A percentile compares a stretch with the other conserved stretches of the same genome.
Conservation (phyloP, 2,113 vertebrate species). For the Grantiella picta region DNA sequence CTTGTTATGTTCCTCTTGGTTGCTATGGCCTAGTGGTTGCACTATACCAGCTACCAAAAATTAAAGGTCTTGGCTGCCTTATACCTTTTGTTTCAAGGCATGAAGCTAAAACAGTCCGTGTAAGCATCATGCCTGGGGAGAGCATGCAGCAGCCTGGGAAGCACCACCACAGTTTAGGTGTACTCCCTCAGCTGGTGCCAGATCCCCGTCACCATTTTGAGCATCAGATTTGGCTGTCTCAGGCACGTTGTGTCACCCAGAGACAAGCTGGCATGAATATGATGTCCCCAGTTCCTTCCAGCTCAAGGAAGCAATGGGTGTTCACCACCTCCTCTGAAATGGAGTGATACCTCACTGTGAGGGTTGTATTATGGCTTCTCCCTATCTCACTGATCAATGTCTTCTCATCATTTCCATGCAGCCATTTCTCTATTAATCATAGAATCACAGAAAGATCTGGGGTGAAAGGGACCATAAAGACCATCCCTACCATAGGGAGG, state of each 20-base stretch:
- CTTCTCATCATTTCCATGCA: neutral
- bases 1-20: neutral
- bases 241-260: neutral
- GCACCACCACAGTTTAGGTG: neutral
- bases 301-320: neutral
- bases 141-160: neutral
- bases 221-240: fast-evolving
- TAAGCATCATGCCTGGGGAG: neutral
- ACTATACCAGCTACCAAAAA: neutral
- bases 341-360: neutral
- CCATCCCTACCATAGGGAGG: neutral
- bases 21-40: neutral
- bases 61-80: neutral
- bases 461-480: neutral
- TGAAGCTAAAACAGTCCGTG: neutral
- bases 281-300: neutral
- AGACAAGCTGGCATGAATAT: neutral
- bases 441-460: neutral
- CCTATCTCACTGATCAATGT: neutral
- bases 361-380: neutral
- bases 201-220: neutral
- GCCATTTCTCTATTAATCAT: neutral
- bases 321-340: neutral
- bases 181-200: neutral
- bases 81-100: neutral